Conservation (phyloP, 2,888 invertebrate genomes). For the Tetheella fluctuosa region DNA sequence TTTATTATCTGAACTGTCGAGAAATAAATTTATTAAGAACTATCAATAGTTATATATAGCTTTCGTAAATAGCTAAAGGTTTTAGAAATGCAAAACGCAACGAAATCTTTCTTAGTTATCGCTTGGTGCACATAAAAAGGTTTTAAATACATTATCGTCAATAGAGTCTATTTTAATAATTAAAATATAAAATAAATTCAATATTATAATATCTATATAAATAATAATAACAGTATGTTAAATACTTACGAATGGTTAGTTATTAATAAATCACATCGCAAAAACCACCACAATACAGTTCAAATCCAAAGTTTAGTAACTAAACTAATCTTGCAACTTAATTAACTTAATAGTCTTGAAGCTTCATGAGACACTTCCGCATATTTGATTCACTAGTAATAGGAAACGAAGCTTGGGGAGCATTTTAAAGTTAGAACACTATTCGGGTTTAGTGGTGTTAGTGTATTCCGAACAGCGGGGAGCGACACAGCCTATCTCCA, state of each 20-base stretch:
- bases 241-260: conserved; percentile 55
- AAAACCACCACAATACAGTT: conserved; percentile 57
- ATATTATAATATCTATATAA: neutral
- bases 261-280: conserved; percentile 71
- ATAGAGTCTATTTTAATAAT: too few species aligned
- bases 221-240: neutral
- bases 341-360: conserved; percentile 39
- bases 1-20: too few species aligned
- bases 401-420: conserved; percentile 44
- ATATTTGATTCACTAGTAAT: conserved; percentile 49
- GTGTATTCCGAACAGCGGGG: conserved; percentile 27
- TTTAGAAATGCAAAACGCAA: too few species aligned
- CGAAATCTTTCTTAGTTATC: too few species aligned
- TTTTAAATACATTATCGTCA: too few species aligned
- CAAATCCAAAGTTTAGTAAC: conserved; percentile 62
- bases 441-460: conserved; percentile 40
- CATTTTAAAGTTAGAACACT: conserved; percentile 73
- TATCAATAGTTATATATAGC: too few species aligned
- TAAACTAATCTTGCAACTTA: conserved; percentile 22
- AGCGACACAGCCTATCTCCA: conserved; percentile 41
- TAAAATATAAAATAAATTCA: too few species aligned
- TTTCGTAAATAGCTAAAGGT: too few species aligned
- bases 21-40: too few species aligned
- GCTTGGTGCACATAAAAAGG: too few species aligned
- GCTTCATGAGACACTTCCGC: conserved; percentile 65